A percentile compares a stretch with the other conserved stretches of the same genome.
phyloP scores from a whole-genome alignment of 2,797 vertebrate genomes.

The Cynodonichthys magdalenae region DNA sequence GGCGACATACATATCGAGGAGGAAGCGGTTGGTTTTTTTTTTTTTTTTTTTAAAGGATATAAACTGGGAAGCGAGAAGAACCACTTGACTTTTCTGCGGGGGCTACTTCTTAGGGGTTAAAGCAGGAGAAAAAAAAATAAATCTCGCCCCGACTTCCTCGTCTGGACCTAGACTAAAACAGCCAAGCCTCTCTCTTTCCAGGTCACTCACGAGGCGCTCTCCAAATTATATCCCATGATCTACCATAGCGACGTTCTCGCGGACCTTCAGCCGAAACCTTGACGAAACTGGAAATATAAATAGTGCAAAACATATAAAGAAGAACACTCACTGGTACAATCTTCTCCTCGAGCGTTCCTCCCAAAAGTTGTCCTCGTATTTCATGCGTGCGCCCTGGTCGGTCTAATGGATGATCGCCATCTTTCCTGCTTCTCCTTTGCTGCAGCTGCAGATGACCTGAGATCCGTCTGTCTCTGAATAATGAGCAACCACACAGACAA shows the following conservation, averaged over 20 bases:
- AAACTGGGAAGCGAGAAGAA: slow-evolving; percentile 69
- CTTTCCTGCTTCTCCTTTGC: slow-evolving; percentile 93
- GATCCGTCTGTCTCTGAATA: slow-evolving; percentile 99
- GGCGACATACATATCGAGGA: slow-evolving; percentile 64
- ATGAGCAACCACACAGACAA: slow-evolving; percentile 97
- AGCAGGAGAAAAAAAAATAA: slow-evolving; percentile 68
- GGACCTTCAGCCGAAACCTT: slow-evolving; percentile 75
- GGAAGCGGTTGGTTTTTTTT: slow-evolving; percentile 31
- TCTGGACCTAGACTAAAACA: slow-evolving; percentile 71
- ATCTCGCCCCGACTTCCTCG: slow-evolving; percentile 77
- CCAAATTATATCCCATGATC: slow-evolving; percentile 79
- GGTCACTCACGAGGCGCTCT: slow-evolving; percentile 83
- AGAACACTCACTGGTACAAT: slow-evolving; percentile 78
- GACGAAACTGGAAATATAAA: slow-evolving; percentile 69
- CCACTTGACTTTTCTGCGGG: slow-evolving; percentile 73
- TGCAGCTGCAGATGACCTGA: slow-evolving; percentile 99
- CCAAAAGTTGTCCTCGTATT: slow-evolving; percentile 92
- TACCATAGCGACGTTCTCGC: slow-evolving; percentile 77
- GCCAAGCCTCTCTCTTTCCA: slow-evolving; percentile 71
- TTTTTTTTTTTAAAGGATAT: slow-evolving; percentile 50
- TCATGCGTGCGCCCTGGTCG: slow-evolving; percentile 92
- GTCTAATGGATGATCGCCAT: slow-evolving; percentile 99
- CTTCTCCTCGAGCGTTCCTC: slow-evolving; percentile 81
- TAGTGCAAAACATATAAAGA: slow-evolving; percentile 21
- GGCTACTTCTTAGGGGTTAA: slow-evolving; percentile 59